Conservation (phyloP, 2,113 vertebrate species). For the Clupea harengus region DNA sequence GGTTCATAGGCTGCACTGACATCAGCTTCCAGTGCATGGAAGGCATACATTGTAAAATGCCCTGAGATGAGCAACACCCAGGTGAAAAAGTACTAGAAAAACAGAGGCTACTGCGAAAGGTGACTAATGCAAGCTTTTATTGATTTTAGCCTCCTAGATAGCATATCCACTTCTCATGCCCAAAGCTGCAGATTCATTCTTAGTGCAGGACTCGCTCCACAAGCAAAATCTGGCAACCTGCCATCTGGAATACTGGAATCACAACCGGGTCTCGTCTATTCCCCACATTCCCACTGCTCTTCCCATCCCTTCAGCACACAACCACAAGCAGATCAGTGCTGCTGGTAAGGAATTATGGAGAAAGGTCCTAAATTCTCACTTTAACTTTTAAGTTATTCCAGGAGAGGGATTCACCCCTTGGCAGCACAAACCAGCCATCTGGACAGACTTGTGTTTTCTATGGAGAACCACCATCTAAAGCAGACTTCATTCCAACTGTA, state of each 20-base stretch:
- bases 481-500: not conserved
- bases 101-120: no score
- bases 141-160: no score
- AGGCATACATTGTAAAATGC: no score
- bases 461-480: not conserved
- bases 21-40: no score
- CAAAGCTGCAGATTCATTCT: no score
- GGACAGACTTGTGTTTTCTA: not conserved
- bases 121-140: no score
- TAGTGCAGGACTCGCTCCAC: no score
- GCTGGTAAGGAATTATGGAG: not conserved
- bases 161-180: no score
- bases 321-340: not conserved
- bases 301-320: not conserved
- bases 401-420: not conserved
- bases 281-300: not conserved
- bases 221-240: not conserved
- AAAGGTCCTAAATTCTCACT: not conserved
- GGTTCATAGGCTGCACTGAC: no score
- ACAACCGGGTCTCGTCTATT: not conserved
- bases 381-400: slow-evolving; percentile 3
- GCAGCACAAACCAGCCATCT: not conserved
- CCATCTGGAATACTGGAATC: not conserved
- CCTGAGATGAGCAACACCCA: no score
- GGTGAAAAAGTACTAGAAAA: no score